Base-by-base conservation (phyloP, 1,140 invertebrate species). In the Aphelenchoides fujianensis region DNA sequence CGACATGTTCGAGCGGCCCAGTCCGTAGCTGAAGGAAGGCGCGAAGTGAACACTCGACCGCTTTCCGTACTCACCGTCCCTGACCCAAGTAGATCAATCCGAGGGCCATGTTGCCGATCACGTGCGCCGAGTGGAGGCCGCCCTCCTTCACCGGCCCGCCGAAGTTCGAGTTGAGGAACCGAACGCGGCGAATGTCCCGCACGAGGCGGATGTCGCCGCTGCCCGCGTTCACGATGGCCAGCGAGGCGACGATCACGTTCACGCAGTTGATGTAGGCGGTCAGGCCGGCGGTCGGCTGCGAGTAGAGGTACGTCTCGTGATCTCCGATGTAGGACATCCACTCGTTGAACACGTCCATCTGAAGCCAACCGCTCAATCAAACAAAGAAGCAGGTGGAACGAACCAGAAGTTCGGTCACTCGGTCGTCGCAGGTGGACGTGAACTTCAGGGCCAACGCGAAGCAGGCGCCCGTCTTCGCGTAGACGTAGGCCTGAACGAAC, bases 1-100 rank as follows among this genome's bases (percentile, higher is more conserved):
- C 28, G 74, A 57, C 28, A 77, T 75, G 32, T 74, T 79, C 28
- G 71, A 70, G 31, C 35, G 27, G 19, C 63, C 34, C n/a, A 75
- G 35, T 23, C 67, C 67, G 63, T 55, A 62, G 9, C 73, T 74
- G 3, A 12, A 76, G 76, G 48, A 12, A 2, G 9, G 19, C 53
- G 12, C 28, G 9, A 19, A 61, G 9, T 61, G n/a, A 61, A 61
- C 41, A 23, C 41, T 48, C 23, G 41, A 12, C 31, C 61, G n/a
- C n/a, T n/a, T n/a, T n/a, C n/a, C n/a, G n/a, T n/a, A n/a, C n/a
- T 16, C 70, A 79, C 48, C 76, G 77, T 59, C 74, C 77, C 53
- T 80, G 54, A 2, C 76, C 76, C 31, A 78, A 62, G 54, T 74
- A 74, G 1, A 78, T 32, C n/a, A 78, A 23, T 27, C 76, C 76